Percentiles rank a stretch among this genome's conserved stretches.
Conservation (phyloP, 2,113 vertebrate genomes). For the Phylloscopus trochilus region DNA sequence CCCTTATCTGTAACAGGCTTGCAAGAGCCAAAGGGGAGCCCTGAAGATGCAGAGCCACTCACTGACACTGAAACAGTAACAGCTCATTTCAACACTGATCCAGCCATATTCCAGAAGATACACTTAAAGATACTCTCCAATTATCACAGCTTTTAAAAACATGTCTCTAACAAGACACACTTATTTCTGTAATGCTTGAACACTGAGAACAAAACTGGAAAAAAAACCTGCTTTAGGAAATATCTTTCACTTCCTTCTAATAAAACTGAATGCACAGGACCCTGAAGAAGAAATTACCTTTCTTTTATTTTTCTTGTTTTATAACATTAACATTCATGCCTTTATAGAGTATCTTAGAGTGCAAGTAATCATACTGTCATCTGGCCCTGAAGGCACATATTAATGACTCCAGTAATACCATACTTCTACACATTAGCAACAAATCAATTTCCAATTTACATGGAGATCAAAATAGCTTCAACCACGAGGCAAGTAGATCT, state of each 20-base stretch:
- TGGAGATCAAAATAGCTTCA: not conserved
- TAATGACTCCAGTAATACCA: not conserved
- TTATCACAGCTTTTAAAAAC: not conserved
- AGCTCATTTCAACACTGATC: not conserved
- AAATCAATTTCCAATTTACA: not conserved
- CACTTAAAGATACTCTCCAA: not conserved
- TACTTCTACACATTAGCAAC: not conserved
- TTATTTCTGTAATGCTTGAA: not conserved
- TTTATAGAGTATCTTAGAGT: not conserved
- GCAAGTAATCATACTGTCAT: not conserved
- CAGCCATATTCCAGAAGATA: not conserved
- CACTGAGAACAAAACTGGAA: not conserved
- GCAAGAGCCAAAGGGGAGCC: not conserved
- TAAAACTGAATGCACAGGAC: rapidly evolving
- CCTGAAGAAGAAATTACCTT: not conserved
- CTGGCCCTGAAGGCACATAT: not conserved
- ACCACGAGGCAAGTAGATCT: not conserved
- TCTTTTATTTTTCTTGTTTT: not conserved
- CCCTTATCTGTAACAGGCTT: not conserved
- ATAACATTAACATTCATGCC: not conserved
- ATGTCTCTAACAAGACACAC: rapidly evolving
- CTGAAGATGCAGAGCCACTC: not conserved
- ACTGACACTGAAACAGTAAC: not conserved
- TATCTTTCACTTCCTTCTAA: not conserved
- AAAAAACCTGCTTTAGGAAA: not conserved